These are phyloP conservation scores for Didymodactylos carnosus DNA, from an alignment of 2,888 invertebrate species.

Conservation along the genomic window DNA sequence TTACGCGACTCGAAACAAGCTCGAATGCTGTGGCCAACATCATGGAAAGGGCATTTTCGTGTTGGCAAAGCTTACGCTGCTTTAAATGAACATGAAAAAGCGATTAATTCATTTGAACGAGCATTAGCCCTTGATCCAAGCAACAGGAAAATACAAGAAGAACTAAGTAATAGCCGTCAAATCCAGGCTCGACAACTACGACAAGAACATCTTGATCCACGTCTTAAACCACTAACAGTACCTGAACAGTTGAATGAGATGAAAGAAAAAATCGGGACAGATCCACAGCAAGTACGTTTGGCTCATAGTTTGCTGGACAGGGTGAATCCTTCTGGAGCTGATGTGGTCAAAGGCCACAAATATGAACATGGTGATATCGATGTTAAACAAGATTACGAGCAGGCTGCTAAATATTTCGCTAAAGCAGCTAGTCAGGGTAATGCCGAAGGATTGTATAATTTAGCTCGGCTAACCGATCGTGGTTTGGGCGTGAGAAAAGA, in stretches of 20 bases:
- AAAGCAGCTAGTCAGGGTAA: background rate
- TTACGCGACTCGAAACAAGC: background rate
- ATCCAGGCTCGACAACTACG: background rate
- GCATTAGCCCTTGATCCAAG: background rate
- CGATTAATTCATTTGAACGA: background rate
- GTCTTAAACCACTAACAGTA: background rate
- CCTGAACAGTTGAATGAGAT: background rate
- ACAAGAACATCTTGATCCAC: background rate
- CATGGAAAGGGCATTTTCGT: background rate
- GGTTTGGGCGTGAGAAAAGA: background rate
- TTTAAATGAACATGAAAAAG: background rate
- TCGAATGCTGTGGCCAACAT: background rate
- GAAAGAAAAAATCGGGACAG: background rate
- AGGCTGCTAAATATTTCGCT: background rate
- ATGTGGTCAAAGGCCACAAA: background rate
- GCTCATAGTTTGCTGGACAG: background rate
- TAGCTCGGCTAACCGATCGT: background rate
- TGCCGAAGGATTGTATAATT: conserved; percentile 1
- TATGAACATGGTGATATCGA: background rate
- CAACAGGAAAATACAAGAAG: background rate
- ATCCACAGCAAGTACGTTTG: background rate
- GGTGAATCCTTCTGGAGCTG: background rate
- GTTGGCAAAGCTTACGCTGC: background rate
- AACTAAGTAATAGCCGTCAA: background rate
- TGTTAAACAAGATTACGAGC: background rate